A percentile compares a stretch with the other conserved stretches of the same genome.
Conservation (phyloP, 1,140 invertebrate species). For the Mycetomoellerius zeteki region DNA sequence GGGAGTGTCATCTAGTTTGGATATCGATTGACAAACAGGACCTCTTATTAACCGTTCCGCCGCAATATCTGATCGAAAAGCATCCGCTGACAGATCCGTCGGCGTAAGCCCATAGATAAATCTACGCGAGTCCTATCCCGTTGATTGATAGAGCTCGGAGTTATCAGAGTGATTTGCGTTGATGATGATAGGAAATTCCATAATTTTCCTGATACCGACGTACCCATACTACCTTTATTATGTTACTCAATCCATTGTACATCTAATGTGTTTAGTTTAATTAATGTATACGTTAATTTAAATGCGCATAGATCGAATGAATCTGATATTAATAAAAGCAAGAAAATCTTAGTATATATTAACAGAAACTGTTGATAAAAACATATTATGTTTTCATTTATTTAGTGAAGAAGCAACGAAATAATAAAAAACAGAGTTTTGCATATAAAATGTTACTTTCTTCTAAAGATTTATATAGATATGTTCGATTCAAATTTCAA, state of each 20-base stretch:
- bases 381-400: not conserved
- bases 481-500: not conserved
- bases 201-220: slow-evolving; percentile 7
- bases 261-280: not conserved
- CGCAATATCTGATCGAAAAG: slow-evolving; percentile 18
- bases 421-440: no score
- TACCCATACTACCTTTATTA: not conserved
- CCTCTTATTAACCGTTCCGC: slow-evolving; percentile 48
- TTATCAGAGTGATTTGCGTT: slow-evolving; percentile 34
- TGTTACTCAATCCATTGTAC: not conserved
- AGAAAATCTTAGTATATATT: not conserved
- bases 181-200: slow-evolving; percentile 11
- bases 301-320: not conserved
- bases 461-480: no score
- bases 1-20: slow-evolving; percentile 61
- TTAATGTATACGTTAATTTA: not conserved
- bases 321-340: not conserved
- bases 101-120: slow-evolving; percentile 24
- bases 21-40: slow-evolving; percentile 75
- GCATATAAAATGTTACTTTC: no score
- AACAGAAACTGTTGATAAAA: not conserved
- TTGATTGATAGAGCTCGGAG: slow-evolving; percentile 57
- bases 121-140: not conserved
- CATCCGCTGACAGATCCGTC: slow-evolving; percentile 28
- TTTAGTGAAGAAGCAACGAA: not conserved